Evolutionary conservation across 2,113 vertebrate species (phyloP), one percentile per base, ranked within the genome.

Genomic region (Gallinago undulata): DNA sequence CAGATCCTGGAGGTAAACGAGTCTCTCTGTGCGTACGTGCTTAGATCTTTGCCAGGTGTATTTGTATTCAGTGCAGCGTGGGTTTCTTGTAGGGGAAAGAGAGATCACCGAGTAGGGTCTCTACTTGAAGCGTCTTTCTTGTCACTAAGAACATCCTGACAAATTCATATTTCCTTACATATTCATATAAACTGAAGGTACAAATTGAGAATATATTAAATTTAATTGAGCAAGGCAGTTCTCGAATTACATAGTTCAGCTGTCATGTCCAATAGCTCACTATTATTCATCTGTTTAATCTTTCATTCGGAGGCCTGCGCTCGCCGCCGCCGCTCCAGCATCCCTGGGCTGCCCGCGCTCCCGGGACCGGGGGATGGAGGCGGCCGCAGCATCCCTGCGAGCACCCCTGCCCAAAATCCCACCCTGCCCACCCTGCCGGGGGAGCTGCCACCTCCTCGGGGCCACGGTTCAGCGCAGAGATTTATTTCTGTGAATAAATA

Each of bases 1-100:
- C 99, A 99, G 93, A 99, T 99, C 77, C 96, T 99, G 30, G 99
- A 99, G 99, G 99, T 99, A 96, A 96, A 78, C 14, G 0, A 9
- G 4, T 11, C 76, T 84, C 51, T 72, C 25, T 10, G 2, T 17
- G 10, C 13, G 9, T 10, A 7, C 23, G 17, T 43, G 10, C 16
- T 30, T 10, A 1, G 21, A 0, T 28, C 70, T 55, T 64, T 62
- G 12, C 78, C 35, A 2, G 6, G 14, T 33, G 3, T 24, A 9
- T 9, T 39, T 19, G 21, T 43, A 41, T 87, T 68, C 23, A 6
- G 10, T 16, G 11, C 43, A 9, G 4, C 19, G 7, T 57, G 28
- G 18, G 23, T 37, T 72, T 73, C 70, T 57, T 47, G 22, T 39
- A 45, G 57, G 33, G 27, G 41, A 62, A 48, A 33, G 10, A 19